Evolutionary conservation across 2,888 invertebrate species (phyloP), one percentile per base, ranked within the genome.

Genomic region (Urechis unicinctus): DNA sequence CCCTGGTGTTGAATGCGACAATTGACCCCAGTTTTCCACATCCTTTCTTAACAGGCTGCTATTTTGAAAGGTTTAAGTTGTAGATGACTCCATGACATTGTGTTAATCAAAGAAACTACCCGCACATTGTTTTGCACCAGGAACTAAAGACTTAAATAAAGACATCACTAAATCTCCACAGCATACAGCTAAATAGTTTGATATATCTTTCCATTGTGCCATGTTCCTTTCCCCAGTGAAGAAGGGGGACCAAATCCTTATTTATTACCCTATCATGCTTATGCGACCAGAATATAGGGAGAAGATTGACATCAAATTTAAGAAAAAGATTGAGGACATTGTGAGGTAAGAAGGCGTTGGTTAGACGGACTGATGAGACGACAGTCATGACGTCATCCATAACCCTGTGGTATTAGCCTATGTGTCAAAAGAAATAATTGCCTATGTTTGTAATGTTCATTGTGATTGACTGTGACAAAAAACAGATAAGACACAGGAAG

Each of bases 241-340:
- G 66, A 83, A 88, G 62, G 89, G 88, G 0, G 90, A 96, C 69
- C 94, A 96, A 88, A 63, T 88, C 91, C 0, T 92, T 97, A 0
- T 91, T 92, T 71, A 88, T 68, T 93, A 89, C 79, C 97, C 97
- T 0, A 88, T 90, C 4, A 88, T 87, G 80, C 80, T 98, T 53
- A 92, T 98, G 91, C 86, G 91, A 66, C 91, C 95, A 0, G 93
- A 96, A 68, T 91, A 94, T 73, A 84, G 95, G 21, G 84, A 87
- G 55, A 87, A 88, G 72, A 88, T 98, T 55, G 96, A 97, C 73
- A 81, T 86, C 0, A 96, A 97, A 71, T 97, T 97, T 79, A 85
- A 86, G 53, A 94, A 94, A 79, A 97, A 96, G 81, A 91, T 98
- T 55, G 98, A 98, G 79, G 88, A 89, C 0, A 89, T 94, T 55